Evolutionary conservation across 1,140 invertebrate species (phyloP).

Genomic region (Oryzaephilus surinamensis): DNA sequence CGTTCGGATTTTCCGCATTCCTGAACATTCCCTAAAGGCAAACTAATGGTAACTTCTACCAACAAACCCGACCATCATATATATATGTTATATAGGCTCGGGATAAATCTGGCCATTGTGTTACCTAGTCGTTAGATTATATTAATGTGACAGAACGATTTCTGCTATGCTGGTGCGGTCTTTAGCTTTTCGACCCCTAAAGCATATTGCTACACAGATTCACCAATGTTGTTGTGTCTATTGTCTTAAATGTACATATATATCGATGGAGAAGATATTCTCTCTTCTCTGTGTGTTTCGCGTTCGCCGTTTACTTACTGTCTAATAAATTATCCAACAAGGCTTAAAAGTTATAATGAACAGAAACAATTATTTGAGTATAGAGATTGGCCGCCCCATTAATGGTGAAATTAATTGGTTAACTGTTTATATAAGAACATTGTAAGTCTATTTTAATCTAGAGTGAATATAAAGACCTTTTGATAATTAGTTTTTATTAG

Average conservation of each 20-base stretch:
- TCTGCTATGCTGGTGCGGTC: slow-evolving; percentile 3
- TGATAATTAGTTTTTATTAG: slow-evolving; percentile 1
- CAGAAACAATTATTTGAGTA: slow-evolving; percentile 9
- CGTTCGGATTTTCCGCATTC: too few relatives aligned
- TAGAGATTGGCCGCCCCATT: too few relatives aligned
- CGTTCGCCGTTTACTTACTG: slow-evolving; percentile 1
- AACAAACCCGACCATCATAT: too few relatives aligned
- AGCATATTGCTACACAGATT: slow-evolving; percentile 5
- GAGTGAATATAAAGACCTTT: slow-evolving; percentile 4
- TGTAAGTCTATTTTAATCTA: slow-evolving; percentile 4
- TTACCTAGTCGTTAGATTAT: slow-evolving; percentile 5
- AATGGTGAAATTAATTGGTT: too few relatives aligned
- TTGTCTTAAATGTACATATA: too few relatives aligned
- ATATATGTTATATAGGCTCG: too few relatives aligned
- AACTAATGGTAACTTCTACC: too few relatives aligned
- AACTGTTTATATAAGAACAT: slow-evolving; percentile 2
- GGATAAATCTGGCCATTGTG: slow-evolving; percentile 9
- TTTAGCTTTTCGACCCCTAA: slow-evolving; percentile 4
- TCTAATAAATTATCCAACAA: slow-evolving; percentile 8
- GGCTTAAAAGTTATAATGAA: slow-evolving; percentile 7
- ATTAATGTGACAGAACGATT: slow-evolving; percentile 11
- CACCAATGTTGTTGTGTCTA: too few relatives aligned
- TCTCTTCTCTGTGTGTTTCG: slow-evolving; percentile 6
- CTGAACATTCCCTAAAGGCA: too few relatives aligned
- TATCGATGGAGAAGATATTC: slow-evolving; percentile 4